Base-by-base conservation (phyloP, 2,888 invertebrate species). In the Perizoma flavofasciatum region DNA sequence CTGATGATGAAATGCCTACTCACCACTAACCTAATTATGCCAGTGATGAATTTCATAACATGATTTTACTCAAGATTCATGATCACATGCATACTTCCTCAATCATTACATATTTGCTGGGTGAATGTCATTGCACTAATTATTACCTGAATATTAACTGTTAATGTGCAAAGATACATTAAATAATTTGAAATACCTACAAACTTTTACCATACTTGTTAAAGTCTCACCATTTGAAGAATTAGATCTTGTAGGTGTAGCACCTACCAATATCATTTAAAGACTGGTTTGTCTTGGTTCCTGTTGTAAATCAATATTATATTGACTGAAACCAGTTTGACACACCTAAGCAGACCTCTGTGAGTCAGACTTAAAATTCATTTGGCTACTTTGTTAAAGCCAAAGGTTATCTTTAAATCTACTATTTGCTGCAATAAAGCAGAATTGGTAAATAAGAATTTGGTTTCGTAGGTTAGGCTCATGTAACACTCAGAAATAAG, bases 241-340 rank as follows among this genome's bases (percentile, higher is more conserved):
- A 37, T 3, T 7, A 37, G 1, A 5, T 37, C 7, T 37, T 37
- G 6, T 37, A 7, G 4, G 37, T 37, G 37, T 37, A 37, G 10
- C 9, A 7, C 1, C n/a, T 33, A 32, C 10, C 53, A 37, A 35
- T 34, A 46, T 50, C 35, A 32, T 54, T 7, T 40, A n/a, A 40
- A 43, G 43, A 32, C 45, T 37, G 33, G 50, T 55, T 54, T 54
- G 39, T 41, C 54, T 46, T 43, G 60, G 37, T 57, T 54, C 55
- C 53, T 55, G 56, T 49, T 61, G 53, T 63, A 59, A 52, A 62
- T 54, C 39, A 44, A 37, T 39, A 40, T 41, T 56, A 50, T 49
- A 39, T 43, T 55, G 39, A 41, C 43, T 59, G 11, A 57, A 63
- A 63, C 63, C 63, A 41, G 63, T 63, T 60, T 60, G 63, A 45